Conservation (phyloP, 2,113 vertebrate genomes). For the Alexandromys fortis region DNA sequence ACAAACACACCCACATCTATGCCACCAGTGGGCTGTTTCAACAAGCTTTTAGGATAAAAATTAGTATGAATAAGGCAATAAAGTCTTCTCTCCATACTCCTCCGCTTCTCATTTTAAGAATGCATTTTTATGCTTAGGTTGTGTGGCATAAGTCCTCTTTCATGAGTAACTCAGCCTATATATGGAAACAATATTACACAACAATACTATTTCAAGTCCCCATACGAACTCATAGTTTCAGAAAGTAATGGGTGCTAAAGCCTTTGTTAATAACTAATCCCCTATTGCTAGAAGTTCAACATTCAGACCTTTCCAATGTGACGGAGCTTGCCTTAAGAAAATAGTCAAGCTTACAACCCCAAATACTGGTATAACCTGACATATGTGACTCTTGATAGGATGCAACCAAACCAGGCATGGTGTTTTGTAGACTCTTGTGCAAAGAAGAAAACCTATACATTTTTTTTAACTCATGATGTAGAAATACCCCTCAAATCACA, state of each 20-base stretch:
- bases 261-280: not conserved
- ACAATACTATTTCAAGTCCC: not conserved
- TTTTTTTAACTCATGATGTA: not conserved
- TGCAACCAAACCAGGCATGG: not conserved
- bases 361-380: not conserved
- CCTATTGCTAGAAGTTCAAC: not conserved
- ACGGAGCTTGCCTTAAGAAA: not conserved
- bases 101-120: not conserved
- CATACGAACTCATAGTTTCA: not conserved
- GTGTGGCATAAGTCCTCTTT: not conserved
- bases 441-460: not conserved
- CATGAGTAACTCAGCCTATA: not conserved
- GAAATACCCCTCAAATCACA: not conserved
- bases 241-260: not conserved
- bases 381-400: not conserved
- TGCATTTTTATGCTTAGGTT: not conserved
- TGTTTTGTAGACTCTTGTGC: not conserved
- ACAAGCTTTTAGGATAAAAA: not conserved
- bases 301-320: not conserved
- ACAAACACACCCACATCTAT: not conserved
- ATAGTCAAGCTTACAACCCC: not conserved
- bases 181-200: not conserved
- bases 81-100: not conserved
- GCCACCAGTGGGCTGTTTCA: not conserved
- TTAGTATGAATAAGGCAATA: not conserved